These are phyloP conservation scores for Eidolon dupreanum DNA, from an alignment of 2,797 vertebrate species.

Conservation along the genomic window DNA sequence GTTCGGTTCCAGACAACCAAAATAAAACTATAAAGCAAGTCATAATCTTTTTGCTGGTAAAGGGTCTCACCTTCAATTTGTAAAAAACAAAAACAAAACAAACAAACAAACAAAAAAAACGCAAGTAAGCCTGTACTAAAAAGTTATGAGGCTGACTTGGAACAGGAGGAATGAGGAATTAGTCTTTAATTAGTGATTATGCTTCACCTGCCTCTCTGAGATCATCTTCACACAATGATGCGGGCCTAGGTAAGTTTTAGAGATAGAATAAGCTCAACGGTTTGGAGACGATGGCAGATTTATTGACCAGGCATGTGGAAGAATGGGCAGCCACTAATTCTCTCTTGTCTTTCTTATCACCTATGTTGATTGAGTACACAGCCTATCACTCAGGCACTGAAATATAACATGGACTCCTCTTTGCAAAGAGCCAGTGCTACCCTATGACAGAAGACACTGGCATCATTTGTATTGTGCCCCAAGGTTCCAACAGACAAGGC, in stretches of 20 bases:
- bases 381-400: neutral
- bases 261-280: neutral
- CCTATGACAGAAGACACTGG: neutral
- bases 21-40: neutral
- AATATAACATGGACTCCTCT: neutral
- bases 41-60: neutral
- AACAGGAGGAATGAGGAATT: neutral
- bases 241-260: neutral
- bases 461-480: neutral
- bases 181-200: neutral
- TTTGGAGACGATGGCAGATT: neutral
- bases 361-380: neutral
- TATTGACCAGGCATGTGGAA: neutral
- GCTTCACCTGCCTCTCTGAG: neutral
- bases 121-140: neutral
- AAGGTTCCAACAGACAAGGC: neutral
- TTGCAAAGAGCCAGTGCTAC: neutral
- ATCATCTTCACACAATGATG: neutral
- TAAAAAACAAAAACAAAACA: neutral
- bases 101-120: neutral
- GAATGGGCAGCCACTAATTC: neutral
- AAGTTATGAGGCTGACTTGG: neutral
- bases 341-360: neutral
- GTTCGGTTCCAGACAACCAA: neutral
- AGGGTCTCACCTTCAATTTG: neutral